Evolutionary conservation across 2,888 invertebrate genomes (phyloP).

Genomic region (Ophioninae sp.): DNA sequence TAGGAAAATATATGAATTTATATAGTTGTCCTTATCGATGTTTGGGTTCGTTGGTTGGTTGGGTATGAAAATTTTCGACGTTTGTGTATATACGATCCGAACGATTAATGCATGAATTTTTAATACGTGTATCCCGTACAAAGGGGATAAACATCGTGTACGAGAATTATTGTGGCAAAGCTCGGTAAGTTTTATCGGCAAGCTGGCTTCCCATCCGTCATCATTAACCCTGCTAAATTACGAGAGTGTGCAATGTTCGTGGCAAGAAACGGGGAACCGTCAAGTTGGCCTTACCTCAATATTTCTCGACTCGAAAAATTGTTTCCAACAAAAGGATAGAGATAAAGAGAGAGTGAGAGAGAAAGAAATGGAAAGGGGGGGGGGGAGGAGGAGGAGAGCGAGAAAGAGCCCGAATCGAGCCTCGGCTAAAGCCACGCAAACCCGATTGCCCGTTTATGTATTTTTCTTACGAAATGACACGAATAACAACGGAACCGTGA

Average conservation of each 20-base stretch:
- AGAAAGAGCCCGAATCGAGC: constrained; percentile 49
- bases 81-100: not conserved
- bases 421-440: constrained; percentile 51
- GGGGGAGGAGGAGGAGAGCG: constrained; percentile 22
- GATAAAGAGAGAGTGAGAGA: constrained; percentile 34
- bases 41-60: too few relatives aligned
- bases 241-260: constrained; percentile 60
- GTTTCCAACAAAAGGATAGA: constrained; percentile 25
- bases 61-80: too few relatives aligned
- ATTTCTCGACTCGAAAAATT: constrained; percentile 46
- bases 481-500: not conserved
- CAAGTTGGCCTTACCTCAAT: constrained; percentile 20
- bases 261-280: constrained; percentile 36
- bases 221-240: constrained; percentile 66
- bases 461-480: constrained; percentile 39
- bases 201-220: constrained; percentile 65
- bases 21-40: too few relatives aligned
- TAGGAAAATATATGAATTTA: too few relatives aligned
- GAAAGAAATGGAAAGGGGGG: too few relatives aligned
- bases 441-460: constrained; percentile 41
- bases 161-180: constrained; percentile 42
- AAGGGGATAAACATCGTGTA: constrained; percentile 1
- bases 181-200: constrained; percentile 65
- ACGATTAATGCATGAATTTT: not conserved
- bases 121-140: constrained; percentile 18